These are phyloP conservation scores for Zhuqinia jingwanae DNA, from an alignment of 2,888 invertebrate genomes.

Conservation along the genomic window DNA sequence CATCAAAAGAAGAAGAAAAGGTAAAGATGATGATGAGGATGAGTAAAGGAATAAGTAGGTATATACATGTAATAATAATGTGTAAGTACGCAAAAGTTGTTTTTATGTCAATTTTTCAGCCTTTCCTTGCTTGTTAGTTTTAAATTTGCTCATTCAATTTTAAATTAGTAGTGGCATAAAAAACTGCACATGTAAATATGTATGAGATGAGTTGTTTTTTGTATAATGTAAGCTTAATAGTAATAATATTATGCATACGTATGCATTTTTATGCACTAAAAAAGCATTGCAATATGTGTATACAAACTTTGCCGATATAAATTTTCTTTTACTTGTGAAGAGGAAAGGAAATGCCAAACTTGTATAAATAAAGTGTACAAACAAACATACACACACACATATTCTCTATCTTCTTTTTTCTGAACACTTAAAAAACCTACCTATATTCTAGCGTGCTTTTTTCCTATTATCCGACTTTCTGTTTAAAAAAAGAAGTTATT, in stretches of 20 bases:
- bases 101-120: conserved; percentile 34
- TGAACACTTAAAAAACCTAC: too few relatives aligned
- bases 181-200: not conserved
- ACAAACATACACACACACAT: too few relatives aligned
- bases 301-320: not conserved
- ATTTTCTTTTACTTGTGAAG: conserved; percentile 25
- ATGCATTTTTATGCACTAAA: not conserved
- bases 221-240: too few relatives aligned
- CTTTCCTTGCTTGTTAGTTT: conserved; percentile 36
- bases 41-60: not conserved
- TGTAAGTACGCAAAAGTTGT: not conserved
- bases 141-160: conserved; percentile 48
- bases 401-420: too few relatives aligned
- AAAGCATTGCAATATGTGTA: not conserved
- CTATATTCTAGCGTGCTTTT: too few relatives aligned
- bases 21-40: too few relatives aligned
- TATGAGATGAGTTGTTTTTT: too few relatives aligned
- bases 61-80: not conserved
- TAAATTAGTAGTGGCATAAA: conserved; percentile 35
- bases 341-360: not conserved
- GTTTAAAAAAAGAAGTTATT: too few relatives aligned
- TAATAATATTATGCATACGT: not conserved
- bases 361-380: not conserved
- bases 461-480: too few relatives aligned
- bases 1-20: not conserved